Percentiles rank a stretch among this genome's conserved stretches.
Conservation (phyloP, 2,113 vertebrate genomes). For the Cottus gobio region DNA sequence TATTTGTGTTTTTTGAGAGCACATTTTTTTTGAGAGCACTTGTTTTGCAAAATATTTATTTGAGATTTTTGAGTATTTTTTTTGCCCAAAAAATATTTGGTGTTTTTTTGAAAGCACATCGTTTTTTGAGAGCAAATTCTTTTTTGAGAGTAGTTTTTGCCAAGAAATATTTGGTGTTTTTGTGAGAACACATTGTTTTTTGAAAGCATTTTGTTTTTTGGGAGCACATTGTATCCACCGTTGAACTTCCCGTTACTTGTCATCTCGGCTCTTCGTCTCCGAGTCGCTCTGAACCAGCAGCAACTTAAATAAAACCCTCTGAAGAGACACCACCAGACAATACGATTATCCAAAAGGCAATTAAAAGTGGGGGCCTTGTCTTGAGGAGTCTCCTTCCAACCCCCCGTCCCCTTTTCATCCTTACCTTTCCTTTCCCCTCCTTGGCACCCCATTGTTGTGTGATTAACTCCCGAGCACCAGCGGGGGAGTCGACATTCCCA, state of each 20-base stretch:
- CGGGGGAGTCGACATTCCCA: conserved; percentile 70
- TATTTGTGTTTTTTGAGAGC: too few relatives aligned
- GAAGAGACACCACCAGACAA: conserved; percentile 69
- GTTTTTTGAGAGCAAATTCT: too few relatives aligned
- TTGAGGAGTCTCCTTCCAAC: conserved; percentile 66
- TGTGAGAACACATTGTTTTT: too few relatives aligned
- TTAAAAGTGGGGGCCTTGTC: conserved; percentile 78
- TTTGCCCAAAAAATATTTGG: too few relatives aligned
- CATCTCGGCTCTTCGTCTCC: background rate
- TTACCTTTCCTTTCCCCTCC: conserved; percentile 62
- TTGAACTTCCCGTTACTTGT: background rate
- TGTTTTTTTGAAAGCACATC: too few relatives aligned
- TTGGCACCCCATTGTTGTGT: conserved; percentile 80
- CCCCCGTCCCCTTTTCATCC: conserved; percentile 53
- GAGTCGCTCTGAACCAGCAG: conserved; percentile 20
- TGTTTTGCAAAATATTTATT: too few relatives aligned
- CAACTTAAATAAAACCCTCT: conserved; percentile 25
- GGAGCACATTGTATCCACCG: background rate
- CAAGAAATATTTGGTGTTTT: too few relatives aligned
- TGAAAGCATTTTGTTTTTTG: too few relatives aligned
- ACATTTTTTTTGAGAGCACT: too few relatives aligned
- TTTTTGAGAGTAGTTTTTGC: too few relatives aligned
- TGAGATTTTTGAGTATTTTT: too few relatives aligned
- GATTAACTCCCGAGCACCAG: conserved; percentile 83
- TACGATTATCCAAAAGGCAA: conserved; percentile 80